Conservation (phyloP, 2,888 invertebrate species). For the Platynereis dumerilii region DNA sequence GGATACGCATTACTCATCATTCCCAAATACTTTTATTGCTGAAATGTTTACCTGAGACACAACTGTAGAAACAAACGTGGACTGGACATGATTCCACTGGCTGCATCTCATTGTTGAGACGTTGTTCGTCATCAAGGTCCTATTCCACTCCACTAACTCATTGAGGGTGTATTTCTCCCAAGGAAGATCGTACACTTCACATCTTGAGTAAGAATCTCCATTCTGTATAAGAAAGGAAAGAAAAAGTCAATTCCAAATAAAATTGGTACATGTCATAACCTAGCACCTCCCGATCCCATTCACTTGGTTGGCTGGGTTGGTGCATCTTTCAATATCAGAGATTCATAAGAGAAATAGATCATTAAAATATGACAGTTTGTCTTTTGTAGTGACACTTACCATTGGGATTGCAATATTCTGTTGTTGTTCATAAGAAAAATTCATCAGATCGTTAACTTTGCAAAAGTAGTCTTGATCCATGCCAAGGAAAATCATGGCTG, state of each 20-base stretch:
- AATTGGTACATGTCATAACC: too few species aligned
- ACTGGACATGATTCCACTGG: neutral
- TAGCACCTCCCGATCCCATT: too few species aligned
- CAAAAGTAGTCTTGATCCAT: slow-evolving; percentile 6
- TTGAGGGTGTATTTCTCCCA: neutral
- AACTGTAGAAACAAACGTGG: neutral
- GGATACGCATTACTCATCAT: too few species aligned
- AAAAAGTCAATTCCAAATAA: too few species aligned
- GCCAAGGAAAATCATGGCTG: neutral
- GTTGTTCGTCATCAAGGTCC: neutral
- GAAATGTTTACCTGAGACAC: slow-evolving; percentile 2
- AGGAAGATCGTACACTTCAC: slow-evolving; percentile 2
- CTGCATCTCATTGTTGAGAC: slow-evolving; percentile 4
- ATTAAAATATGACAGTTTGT: too few species aligned
- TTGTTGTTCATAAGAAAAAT: neutral
- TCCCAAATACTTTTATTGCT: too few species aligned
- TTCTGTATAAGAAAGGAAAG: too few species aligned
- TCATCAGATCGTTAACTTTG: neutral
- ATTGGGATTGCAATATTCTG: neutral
- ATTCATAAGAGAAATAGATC: too few species aligned
- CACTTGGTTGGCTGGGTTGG: too few species aligned
- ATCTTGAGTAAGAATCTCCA: too few species aligned
- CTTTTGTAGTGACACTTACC: too few species aligned
- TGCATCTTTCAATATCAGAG: too few species aligned
- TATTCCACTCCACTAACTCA: neutral